Evolutionary conservation across 2,888 invertebrate species (phyloP).

Genomic region (Andrena flavipes): DNA sequence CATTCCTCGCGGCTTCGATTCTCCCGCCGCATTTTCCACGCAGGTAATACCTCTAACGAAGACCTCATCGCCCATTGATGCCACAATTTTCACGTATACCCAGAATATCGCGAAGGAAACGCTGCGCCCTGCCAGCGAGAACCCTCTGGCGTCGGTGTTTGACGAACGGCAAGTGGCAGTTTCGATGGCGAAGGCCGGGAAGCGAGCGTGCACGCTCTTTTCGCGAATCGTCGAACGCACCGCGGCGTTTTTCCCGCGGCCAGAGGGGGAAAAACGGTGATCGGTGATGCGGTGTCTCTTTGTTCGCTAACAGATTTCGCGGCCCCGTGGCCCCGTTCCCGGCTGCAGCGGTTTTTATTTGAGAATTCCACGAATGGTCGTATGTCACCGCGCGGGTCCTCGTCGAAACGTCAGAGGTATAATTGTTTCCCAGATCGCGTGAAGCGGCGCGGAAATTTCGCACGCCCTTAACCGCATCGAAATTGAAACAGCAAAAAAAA

Average conservation of each 20-base stretch:
- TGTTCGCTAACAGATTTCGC: constrained; percentile 48
- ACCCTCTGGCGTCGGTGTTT: not conserved
- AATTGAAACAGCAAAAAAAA: constrained; percentile 6
- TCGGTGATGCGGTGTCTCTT: constrained; percentile 49
- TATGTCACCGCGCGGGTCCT: constrained; percentile 27
- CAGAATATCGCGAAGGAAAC: not conserved
- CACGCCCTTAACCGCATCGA: not conserved
- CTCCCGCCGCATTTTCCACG: not conserved
- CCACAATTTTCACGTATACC: not conserved
- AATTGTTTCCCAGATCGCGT: constrained; percentile 42
- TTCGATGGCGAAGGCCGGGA: not conserved
- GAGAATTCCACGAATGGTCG: constrained; percentile 37
- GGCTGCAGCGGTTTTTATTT: constrained; percentile 40
- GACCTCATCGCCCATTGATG: not conserved
- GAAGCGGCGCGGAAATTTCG: constrained; percentile 10
- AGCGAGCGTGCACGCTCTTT: not conserved
- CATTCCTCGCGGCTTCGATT: constrained; percentile 4
- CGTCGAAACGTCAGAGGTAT: constrained; percentile 18
- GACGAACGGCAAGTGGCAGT: not conserved
- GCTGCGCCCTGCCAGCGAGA: not conserved
- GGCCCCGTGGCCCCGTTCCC: constrained; percentile 32
- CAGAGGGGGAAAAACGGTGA: constrained; percentile 16
- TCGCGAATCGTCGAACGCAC: not conserved
- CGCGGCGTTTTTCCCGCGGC: not conserved
- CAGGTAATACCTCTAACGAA: constrained; percentile 38